Evolutionary conservation across 2,113 vertebrate genomes (phyloP).

Genomic region (Pteruthius melanotis): DNA sequence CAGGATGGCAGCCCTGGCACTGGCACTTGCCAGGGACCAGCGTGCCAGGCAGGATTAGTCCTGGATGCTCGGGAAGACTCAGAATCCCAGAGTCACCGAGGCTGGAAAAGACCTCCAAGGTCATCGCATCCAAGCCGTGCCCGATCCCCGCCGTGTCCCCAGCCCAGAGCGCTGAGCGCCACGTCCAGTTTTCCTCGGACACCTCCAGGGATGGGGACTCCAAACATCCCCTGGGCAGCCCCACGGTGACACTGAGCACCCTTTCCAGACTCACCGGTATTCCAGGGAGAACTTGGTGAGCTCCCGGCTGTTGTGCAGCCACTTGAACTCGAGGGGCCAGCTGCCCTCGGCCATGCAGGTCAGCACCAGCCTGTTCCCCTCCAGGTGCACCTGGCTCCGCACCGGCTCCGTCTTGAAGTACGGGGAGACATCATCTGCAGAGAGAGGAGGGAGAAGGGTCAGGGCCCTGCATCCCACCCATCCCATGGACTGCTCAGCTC

Average conservation of each 20-base stretch:
- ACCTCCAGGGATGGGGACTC: not conserved
- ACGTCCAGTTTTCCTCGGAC: accelerated
- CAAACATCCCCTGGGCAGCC: not conserved
- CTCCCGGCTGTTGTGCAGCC: constrained; percentile 90
- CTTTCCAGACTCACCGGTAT: constrained; percentile 79
- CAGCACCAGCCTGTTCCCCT: constrained; percentile 94
- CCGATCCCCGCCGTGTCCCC: accelerated
- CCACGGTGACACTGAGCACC: accelerated
- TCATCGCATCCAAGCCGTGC: accelerated
- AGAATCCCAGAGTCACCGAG: not conserved
- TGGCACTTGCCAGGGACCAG: not conserved
- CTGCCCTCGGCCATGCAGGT: constrained; percentile 99
- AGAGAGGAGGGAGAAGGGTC: not conserved
- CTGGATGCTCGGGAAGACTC: not conserved
- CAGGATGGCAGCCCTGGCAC: not conserved
- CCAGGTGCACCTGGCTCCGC: constrained; percentile 92
- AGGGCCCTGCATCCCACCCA: not conserved
- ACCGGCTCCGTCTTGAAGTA: constrained; percentile 98
- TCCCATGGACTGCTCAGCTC: accelerated
- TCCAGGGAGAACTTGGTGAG: constrained; percentile 96
- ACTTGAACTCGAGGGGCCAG: constrained; percentile 98
- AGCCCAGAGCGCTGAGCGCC: not conserved
- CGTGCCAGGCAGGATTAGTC: accelerated
- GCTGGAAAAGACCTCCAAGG: not conserved
- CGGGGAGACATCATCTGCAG: constrained; percentile 89